Base-by-base conservation (phyloP, 2,888 invertebrate genomes). In the Cheilosia urbana region DNA sequence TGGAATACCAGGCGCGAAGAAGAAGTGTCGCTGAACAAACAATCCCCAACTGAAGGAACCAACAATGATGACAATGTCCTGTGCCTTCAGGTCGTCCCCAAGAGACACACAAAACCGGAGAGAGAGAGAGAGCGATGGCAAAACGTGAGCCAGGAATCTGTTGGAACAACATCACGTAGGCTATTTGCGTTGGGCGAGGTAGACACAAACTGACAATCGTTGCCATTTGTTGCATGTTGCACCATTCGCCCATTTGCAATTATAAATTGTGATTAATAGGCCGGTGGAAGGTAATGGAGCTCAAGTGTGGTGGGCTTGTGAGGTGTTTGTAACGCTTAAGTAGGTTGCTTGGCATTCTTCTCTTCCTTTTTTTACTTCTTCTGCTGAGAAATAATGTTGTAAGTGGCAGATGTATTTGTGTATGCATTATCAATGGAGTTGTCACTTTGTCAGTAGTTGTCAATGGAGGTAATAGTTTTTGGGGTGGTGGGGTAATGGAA, bases 221-320 rank as follows among this genome's bases (percentile, higher is more conserved):
- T 77, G 79, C 69, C 65, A 72, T 72, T 85, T 85, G 85, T 68
- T 79, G 79, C 75, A 69, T 79, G 79, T 58, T 79, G 75, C 80
- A 80, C 62, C 57, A 63, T 63, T 85, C 66, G 81, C 66, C 79
- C 71, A 80, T 76, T 72, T 77, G 76, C 85, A 85, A 80, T 80
- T 76, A 85, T 81, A 85, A 85, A 68, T 85, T 81, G 81, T 77
- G 85, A 85, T 80, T 85, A 85, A 85, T 85, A 72, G 80, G 76
- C 71, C 72, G 40, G 37, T 57, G 73, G 55, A 76, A 76, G 84
- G 84, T 80, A 85, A 79, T 80, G 66, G 75, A 75, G 66, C 69
- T 69, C 58, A 71, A 80, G 80, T 80, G 71, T 76, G 75, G 58
- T 65, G 30, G 57, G 57, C 27, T n/a, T 30, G 63, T 55, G 60